Evolutionary conservation across 2,113 vertebrate genomes (phyloP).

Genomic region (Mixornis gularis): DNA sequence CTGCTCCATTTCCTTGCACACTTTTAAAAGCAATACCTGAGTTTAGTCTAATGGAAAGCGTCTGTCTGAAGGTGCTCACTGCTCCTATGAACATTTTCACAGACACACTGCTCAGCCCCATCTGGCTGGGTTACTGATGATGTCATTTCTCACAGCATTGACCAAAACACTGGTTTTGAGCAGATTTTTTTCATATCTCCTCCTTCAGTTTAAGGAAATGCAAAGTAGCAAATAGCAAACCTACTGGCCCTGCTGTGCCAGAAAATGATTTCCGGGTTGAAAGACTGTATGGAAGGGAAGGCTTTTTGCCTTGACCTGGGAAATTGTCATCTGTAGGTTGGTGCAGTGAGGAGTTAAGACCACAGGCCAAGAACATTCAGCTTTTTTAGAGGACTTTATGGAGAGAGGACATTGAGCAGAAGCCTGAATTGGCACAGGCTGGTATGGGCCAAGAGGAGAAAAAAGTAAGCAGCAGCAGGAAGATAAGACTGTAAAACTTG

Average conservation of each 20-base stretch:
- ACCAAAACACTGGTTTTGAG: background rate
- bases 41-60: constrained; percentile 47
- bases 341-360: background rate
- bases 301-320: background rate
- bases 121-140: background rate
- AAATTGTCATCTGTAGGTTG: background rate
- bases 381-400: background rate
- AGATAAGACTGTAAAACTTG: background rate
- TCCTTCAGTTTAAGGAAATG: background rate
- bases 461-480: background rate
- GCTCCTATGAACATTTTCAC: constrained; percentile 1
- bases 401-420: background rate
- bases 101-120: background rate
- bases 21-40: constrained; percentile 31
- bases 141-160: background rate
- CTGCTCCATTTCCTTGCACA: background rate
- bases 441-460: background rate
- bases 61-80: constrained; percentile 28
- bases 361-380: background rate
- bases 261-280: background rate
- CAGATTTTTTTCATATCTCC: background rate
- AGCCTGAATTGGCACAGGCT: background rate
- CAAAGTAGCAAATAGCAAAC: background rate
- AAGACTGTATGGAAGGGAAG: background rate
- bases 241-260: background rate